phyloP scores from a whole-genome alignment of 1,140 invertebrate genomes.

The Calliopsis andreniformis region DNA sequence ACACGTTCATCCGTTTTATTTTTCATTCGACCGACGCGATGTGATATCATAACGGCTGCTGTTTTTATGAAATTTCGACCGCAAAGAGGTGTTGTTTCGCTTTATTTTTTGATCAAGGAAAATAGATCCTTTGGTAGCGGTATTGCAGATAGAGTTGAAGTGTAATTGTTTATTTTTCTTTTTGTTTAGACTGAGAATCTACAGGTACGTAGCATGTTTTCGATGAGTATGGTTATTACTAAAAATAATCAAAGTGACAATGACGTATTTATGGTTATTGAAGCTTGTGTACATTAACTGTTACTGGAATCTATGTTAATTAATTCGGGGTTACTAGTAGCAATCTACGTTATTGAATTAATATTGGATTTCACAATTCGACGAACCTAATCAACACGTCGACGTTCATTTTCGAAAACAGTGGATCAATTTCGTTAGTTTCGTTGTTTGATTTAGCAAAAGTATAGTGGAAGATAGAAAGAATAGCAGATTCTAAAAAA shows the following conservation, averaged over 20 bases:
- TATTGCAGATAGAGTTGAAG: no score
- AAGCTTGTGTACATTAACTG: not conserved
- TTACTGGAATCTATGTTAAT: not conserved
- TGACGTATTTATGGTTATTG: not conserved
- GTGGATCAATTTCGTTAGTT: not conserved
- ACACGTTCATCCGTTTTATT: constrained; percentile 25
- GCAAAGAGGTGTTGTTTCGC: not conserved
- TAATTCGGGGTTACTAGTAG: not conserved
- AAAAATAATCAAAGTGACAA: not conserved
- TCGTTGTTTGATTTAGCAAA: not conserved
- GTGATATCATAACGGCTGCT: not conserved
- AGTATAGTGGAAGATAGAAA: no score
- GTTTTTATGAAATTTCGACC: constrained; percentile 19
- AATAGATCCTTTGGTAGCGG: no score
- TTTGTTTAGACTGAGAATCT: no score
- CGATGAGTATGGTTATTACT: no score
- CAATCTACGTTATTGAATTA: not conserved
- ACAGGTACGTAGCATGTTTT: no score
- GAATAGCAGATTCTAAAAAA: no score
- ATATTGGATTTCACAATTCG: constrained; percentile 8
- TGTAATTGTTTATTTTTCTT: no score
- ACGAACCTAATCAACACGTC: constrained; percentile 12
- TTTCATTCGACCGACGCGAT: constrained; percentile 28
- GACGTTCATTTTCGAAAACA: not conserved
- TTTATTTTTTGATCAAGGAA: not conserved